Percentiles rank a stretch among this genome's conserved stretches.
These are phyloP conservation scores for Machaerirhynchus nigripectus DNA, from an alignment of 2,113 vertebrate genomes.

Conservation along the genomic window DNA sequence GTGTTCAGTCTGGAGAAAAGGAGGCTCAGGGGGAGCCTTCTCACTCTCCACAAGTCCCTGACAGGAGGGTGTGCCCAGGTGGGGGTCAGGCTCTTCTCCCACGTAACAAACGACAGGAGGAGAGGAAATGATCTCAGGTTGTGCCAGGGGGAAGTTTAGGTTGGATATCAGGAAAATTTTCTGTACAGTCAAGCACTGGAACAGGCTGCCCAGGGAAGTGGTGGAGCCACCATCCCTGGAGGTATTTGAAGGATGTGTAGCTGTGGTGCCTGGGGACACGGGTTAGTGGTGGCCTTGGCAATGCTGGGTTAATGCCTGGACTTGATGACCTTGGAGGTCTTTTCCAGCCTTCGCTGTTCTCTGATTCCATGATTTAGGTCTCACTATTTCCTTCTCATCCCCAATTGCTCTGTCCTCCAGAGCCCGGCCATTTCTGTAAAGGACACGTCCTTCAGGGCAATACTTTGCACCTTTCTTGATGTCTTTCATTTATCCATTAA, in stretches of 20 bases:
- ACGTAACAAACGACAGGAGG: neutral
- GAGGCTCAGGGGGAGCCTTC: neutral
- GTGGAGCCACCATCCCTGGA: neutral
- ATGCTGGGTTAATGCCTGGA: neutral
- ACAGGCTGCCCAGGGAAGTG: neutral
- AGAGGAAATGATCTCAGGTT: neutral
- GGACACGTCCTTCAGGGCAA: neutral
- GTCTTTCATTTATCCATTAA: neutral
- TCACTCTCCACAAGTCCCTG: neutral
- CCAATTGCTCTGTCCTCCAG: neutral
- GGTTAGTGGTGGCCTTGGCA: neutral
- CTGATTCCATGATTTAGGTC: neutral
- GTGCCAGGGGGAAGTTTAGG: neutral
- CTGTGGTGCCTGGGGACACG: neutral
- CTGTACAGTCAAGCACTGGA: neutral
- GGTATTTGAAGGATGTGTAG: neutral
- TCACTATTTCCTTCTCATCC: neutral
- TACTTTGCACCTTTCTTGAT: neutral
- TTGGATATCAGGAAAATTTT: neutral
- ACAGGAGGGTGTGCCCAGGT: neutral
- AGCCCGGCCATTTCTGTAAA: neutral
- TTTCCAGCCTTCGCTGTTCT: neutral
- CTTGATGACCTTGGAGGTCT: neutral
- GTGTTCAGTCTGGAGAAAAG: neutral
- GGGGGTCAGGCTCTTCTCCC: neutral